phyloP scores from a whole-genome alignment of 2,888 invertebrate genomes.

The Sialis lutaria region DNA sequence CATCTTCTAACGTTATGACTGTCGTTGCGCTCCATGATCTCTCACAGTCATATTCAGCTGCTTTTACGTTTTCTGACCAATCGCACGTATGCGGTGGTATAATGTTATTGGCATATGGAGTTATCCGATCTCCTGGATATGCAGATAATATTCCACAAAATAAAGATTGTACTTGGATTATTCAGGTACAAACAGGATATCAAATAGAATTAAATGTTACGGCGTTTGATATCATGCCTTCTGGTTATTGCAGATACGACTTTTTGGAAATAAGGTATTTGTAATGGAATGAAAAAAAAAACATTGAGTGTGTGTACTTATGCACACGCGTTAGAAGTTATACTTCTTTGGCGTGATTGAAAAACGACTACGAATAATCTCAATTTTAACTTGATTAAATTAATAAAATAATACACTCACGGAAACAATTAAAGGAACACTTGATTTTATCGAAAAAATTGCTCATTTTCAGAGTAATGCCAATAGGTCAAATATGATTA shows the following conservation, averaged over 20 bases:
- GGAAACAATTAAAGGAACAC: too few relatives aligned
- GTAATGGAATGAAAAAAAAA: background rate
- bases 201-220: constrained; percentile 55
- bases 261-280: constrained; percentile 56
- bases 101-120: constrained; percentile 45
- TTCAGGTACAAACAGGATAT: constrained; percentile 48
- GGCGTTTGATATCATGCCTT: constrained; percentile 43
- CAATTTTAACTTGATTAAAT: too few relatives aligned
- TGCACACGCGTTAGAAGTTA: too few relatives aligned
- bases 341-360: too few relatives aligned
- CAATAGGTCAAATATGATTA: too few relatives aligned
- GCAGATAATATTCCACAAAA: constrained; percentile 52
- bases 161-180: constrained; percentile 65
- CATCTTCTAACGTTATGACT: constrained; percentile 47
- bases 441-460: too few relatives aligned
- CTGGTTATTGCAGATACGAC: constrained; percentile 38
- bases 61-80: constrained; percentile 47
- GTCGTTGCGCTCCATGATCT: constrained; percentile 27
- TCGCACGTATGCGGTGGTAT: constrained; percentile 54
- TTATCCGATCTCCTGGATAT: constrained; percentile 61
- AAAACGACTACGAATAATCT: too few relatives aligned
- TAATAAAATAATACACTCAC: too few relatives aligned
- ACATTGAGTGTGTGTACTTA: too few relatives aligned
- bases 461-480: too few relatives aligned
- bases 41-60: constrained; percentile 26